phyloP scores from a whole-genome alignment of 2,888 invertebrate genomes.

The Colostygia pectinataria region DNA sequence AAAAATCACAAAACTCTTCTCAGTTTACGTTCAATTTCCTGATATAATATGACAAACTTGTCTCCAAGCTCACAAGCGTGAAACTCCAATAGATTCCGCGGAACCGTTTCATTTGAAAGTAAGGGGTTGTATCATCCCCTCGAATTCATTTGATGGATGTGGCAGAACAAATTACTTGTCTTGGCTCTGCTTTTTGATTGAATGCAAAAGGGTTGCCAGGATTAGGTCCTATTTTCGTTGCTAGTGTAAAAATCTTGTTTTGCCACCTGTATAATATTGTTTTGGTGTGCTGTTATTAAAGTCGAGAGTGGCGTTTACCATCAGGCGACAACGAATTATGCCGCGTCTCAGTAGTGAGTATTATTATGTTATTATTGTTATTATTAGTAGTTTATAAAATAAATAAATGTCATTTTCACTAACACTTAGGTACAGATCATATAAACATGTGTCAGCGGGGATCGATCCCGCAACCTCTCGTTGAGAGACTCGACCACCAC shows the following conservation, averaged over 20 bases:
- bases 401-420: no score
- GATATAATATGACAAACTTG: conserved; percentile 17
- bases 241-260: conserved; percentile 12
- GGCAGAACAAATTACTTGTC: conserved; percentile 39
- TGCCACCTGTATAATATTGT: no score
- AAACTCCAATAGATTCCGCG: conserved; percentile 18
- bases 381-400: no score
- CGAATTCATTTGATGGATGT: conserved; percentile 34
- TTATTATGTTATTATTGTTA: no score
- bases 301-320: no score
- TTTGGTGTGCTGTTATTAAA: no score
- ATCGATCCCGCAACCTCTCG: no score
- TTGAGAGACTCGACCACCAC: no score
- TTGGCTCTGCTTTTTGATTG: conserved; percentile 37
- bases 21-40: conserved; percentile 14
- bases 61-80: conserved; percentile 21
- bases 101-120: conserved; percentile 22
- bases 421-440: no score
- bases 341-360: no score
- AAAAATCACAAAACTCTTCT: background rate
- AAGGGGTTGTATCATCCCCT: conserved; percentile 27
- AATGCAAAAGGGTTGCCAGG: conserved; percentile 36
- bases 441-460: no score
- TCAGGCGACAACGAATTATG: no score
- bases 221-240: conserved; percentile 30